Base-by-base conservation (phyloP, 2,888 invertebrate species). In the Mystacides longicornis region DNA sequence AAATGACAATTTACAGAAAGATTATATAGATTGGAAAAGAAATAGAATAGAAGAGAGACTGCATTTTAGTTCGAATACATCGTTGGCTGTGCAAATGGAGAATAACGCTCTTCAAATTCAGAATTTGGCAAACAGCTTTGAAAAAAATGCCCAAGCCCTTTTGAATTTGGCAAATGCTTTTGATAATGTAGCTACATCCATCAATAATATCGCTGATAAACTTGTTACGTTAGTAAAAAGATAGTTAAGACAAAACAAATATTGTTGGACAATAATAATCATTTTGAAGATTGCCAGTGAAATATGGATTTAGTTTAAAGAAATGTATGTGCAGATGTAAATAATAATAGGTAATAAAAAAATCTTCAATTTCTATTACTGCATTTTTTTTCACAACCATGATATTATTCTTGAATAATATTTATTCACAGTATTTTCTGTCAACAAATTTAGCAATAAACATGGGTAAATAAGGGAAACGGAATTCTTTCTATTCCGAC, bases 151-250 rank as follows among this genome's bases (percentile, higher is more conserved):
- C 7, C 31, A 46, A 20, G 45, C 52, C 3, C 20, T 52, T 14
- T 18, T 31, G 1, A 19, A 31, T n/a, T 42, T 52, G 20, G 52
- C 52, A 4, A 23, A 46, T 1, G 45, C 52, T 14, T 46, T 46
- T 47, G 46, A 52, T 16, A 52, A 47, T 45, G 22, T 52, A n/a
- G 46, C 52, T 20, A n/a, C 47, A 27, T 27, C 52, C 21, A 52
- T 52, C 7, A 45, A 52, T 11, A 52, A 52, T 18, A 33, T 22
- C n/a, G 52, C 31, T 11, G 46, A 52, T 5, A 46, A 21, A 21
- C 4, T 46, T 3, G 14, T 19, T 19, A 16, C 3, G 3, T 21
- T 19, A 19, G 18, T 46, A 19, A 18, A 46, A 46, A 21, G 19
- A 20, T 46, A 46, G 46, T 19, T 3, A 18, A 46, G 9, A 19